Evolutionary conservation across 2,797 vertebrate genomes (phyloP).

Genomic region (Lutjanus argentimaculatus): DNA sequence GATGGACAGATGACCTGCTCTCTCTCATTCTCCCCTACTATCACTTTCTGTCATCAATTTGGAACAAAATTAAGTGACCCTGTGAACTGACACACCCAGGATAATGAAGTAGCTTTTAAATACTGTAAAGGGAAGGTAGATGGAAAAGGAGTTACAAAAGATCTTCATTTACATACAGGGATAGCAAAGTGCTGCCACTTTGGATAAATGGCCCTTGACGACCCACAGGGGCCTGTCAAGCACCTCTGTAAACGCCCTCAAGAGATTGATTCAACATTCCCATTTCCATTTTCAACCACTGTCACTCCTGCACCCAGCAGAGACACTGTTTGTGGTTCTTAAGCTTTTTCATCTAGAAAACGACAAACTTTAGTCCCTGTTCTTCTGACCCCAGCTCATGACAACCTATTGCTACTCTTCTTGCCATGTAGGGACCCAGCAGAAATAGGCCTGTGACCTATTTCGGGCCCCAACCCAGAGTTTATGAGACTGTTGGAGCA

Average conservation of each 20-base stretch:
- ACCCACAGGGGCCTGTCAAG: slow-evolving; percentile 81
- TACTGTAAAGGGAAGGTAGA: slow-evolving; percentile 51
- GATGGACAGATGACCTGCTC: slow-evolving; percentile 72
- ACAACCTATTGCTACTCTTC: slow-evolving; percentile 62
- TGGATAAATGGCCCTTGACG: slow-evolving; percentile 84
- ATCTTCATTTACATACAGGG: slow-evolving; percentile 59
- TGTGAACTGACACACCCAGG: slow-evolving; percentile 71
- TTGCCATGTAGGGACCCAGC: slow-evolving; percentile 66
- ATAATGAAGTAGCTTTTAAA: slow-evolving; percentile 78
- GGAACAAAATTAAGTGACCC: slow-evolving; percentile 64
- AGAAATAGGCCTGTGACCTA: slow-evolving; percentile 49
- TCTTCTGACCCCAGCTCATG: slow-evolving; percentile 54
- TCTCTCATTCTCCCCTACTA: slow-evolving; percentile 67
- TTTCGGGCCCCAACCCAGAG: slow-evolving; percentile 63
- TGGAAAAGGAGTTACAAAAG: slow-evolving; percentile 44
- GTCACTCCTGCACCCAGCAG: slow-evolving; percentile 82
- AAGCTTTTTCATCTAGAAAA: slow-evolving; percentile 62
- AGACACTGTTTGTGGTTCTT: slow-evolving; percentile 68
- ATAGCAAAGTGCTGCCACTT: slow-evolving; percentile 85
- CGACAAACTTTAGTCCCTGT: slow-evolving; percentile 34
- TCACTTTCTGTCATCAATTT: slow-evolving; percentile 70
- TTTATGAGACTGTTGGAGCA: slow-evolving; percentile 73
- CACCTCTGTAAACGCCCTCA: slow-evolving; percentile 84
- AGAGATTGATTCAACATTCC: slow-evolving; percentile 80
- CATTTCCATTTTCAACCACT: slow-evolving; percentile 84